These are phyloP conservation scores for Candoia aspera DNA, from an alignment of 2,113 vertebrate genomes.

Conservation along the genomic window DNA sequence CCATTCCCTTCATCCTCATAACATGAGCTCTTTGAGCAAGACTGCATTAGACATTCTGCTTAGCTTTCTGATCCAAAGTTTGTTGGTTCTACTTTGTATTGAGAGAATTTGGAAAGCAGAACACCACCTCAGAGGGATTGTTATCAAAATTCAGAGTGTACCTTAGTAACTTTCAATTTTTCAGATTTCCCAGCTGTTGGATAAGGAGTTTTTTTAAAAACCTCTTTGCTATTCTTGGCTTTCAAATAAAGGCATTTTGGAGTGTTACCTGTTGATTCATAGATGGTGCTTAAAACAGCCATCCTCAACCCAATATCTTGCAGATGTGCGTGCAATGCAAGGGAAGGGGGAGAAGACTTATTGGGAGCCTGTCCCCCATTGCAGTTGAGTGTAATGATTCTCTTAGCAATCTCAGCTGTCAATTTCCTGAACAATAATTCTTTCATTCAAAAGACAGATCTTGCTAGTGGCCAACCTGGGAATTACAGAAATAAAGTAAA, in stretches of 20 bases:
- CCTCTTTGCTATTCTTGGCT: background rate
- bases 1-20: background rate
- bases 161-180: constrained; percentile 41
- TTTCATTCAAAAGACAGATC: too few species aligned
- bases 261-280: background rate
- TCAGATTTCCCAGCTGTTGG: constrained; percentile 35
- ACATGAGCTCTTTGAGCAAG: background rate
- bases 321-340: background rate
- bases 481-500: too few species aligned
- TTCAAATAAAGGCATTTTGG: background rate
- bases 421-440: too few species aligned
- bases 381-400: too few species aligned
- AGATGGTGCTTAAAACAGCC: too few species aligned
- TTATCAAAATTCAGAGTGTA: constrained; percentile 38
- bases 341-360: too few species aligned
- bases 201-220: background rate
- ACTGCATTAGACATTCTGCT: background rate
- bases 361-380: too few species aligned
- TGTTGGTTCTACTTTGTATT: background rate
- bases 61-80: background rate
- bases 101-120: background rate
- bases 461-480: too few species aligned
- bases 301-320: background rate
- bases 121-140: constrained; percentile 9
- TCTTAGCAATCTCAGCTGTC: too few species aligned